Conservation (phyloP, 1,140 invertebrate genomes). For the Cephus cinctus region DNA sequence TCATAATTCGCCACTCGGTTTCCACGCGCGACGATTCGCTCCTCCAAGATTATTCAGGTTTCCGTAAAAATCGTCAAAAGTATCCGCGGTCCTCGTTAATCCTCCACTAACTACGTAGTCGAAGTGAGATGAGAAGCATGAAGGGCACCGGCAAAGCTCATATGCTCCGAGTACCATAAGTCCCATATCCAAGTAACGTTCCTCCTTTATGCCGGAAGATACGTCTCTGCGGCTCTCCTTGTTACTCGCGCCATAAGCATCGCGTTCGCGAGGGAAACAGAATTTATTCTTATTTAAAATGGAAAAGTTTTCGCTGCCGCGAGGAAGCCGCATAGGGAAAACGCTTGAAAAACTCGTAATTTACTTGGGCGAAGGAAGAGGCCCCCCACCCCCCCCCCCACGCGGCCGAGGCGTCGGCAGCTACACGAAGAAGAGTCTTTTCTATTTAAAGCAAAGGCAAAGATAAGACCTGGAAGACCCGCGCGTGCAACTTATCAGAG, state of each 20-base stretch:
- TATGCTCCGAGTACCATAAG: background rate
- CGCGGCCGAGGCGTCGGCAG: background rate
- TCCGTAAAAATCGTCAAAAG: no score
- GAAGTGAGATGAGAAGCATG: background rate
- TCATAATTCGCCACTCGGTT: no score
- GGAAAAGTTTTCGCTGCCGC: background rate
- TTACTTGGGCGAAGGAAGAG: no score
- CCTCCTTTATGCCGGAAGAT: background rate
- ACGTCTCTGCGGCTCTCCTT: background rate
- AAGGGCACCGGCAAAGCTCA: background rate
- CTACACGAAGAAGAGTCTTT: background rate
- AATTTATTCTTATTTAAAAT: background rate
- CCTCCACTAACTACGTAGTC: background rate
- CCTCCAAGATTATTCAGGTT: no score
- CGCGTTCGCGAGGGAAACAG: background rate
- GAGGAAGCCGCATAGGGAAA: no score
- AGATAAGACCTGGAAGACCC: no score
- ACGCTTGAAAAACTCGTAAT: background rate
- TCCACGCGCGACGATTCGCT: no score
- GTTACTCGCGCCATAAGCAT: background rate
- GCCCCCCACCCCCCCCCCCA: no score
- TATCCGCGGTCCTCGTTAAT: no score
- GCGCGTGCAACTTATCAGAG: slow-evolving; percentile 18
- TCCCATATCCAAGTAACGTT: background rate
- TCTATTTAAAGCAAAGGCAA: no score